These are phyloP conservation scores for Poecilia gillii DNA, from an alignment of 2,797 vertebrate genomes.

Conservation along the genomic window DNA sequence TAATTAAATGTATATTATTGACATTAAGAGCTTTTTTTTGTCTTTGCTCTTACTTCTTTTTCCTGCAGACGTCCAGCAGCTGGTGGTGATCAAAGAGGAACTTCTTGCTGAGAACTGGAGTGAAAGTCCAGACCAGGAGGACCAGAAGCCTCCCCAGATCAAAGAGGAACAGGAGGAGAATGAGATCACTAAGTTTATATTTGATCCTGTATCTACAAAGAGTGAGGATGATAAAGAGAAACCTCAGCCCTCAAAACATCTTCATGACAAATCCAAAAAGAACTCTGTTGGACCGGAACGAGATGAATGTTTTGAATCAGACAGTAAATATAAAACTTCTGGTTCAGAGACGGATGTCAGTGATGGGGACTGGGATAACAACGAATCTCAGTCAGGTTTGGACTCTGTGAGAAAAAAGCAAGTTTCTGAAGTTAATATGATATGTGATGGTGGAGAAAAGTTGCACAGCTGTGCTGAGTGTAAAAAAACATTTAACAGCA, in stretches of 20 bases:
- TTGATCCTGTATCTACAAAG: slow-evolving; percentile 13
- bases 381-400: neutral
- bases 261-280: neutral
- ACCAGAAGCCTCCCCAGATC: neutral
- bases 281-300: neutral
- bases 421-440: neutral
- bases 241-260: neutral
- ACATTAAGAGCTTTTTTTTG: neutral
- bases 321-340: neutral
- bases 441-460: neutral
- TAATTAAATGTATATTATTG: neutral
- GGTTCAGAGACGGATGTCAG: slow-evolving; percentile 18
- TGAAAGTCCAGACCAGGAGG: neutral
- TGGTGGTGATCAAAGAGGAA: slow-evolving; percentile 3
- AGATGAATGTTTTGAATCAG: neutral
- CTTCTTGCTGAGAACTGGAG: neutral
- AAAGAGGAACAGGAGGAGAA: slow-evolving; percentile 20
- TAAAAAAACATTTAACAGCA: neutral
- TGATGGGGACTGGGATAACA: slow-evolving; percentile 5
- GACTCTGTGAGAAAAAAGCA: neutral
- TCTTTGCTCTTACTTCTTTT: neutral
- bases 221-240: slow-evolving; percentile 20
- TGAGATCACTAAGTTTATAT: neutral
- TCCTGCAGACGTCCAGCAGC: slow-evolving; percentile 3
- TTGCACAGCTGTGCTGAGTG: neutral